Evolutionary conservation across 2,113 vertebrate genomes (phyloP), one percentile per base, ranked within the genome.

Genomic region (Hippocampus barbouri): DNA sequence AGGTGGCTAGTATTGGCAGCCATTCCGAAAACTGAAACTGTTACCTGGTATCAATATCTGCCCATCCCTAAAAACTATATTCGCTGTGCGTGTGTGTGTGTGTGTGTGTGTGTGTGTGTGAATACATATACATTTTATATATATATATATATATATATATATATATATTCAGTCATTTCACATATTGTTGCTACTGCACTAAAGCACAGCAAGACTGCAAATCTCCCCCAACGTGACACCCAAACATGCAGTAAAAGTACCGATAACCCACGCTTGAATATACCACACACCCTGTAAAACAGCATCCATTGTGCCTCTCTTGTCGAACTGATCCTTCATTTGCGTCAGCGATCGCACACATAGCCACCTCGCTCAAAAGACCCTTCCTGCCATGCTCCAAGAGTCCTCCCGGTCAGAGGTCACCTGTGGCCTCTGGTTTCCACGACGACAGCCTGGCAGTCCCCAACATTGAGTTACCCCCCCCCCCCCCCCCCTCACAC

Each of bases 391-490:
- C 79, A 79, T 23, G 63, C 74, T 81, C 79, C 79, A 59, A 68
- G 72, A 77, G 74, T 80, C 79, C 71, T 68, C 56, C 27, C 75
- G 85, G 87, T 89, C 90, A 92, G 82, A 87, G 90, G 89, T 91
- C 88, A 86, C 84, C 76, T 82, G 82, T 80, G 89, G 89, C 88
- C 91, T 87, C 91, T 72, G 83, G 92, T 93, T 79, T 86, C 92
- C 91, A 91, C 2, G 90, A 89, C 89, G 72, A 93, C 92, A 77
- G 85, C 56, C 79, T 74, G 71, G 79, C 71, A 83, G 76, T 86
- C 85, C 86, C 85, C 77, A 84, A 83, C 62, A 81, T 71, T 71
- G 76, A 57, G 68, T 34, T 51, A 49, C 23, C 27, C 40, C 54
- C 64, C 76, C 63, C 43, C 53, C 14, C 5, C 68, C 30, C 45